phyloP scores from a whole-genome alignment of 2,888 invertebrate species.

The Acanthopleura granulata region DNA sequence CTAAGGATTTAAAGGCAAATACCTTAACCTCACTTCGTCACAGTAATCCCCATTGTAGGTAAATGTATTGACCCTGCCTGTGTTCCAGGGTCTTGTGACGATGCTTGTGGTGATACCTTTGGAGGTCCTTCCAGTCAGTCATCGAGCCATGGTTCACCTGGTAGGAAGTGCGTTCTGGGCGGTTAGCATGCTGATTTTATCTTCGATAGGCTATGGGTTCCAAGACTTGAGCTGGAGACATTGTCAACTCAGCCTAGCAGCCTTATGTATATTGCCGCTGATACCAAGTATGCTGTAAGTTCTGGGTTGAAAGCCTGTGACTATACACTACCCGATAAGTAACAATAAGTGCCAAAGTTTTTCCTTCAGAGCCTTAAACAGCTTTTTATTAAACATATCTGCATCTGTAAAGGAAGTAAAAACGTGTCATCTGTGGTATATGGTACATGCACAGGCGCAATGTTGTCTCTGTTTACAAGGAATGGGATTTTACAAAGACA shows the following conservation, averaged over 20 bases:
- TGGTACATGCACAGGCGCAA: too few species aligned
- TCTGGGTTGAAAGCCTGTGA: too few species aligned
- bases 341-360: not conserved
- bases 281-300: not conserved
- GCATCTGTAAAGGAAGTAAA: too few species aligned
- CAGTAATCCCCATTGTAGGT: too few species aligned
- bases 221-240: conserved; percentile 1
- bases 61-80: too few species aligned
- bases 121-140: not conserved
- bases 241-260: not conserved
- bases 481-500: too few species aligned
- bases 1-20: too few species aligned
- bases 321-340: not conserved
- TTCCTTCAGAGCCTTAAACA: too few species aligned
- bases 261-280: not conserved
- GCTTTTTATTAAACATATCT: too few species aligned
- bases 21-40: too few species aligned
- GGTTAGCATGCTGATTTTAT: not conserved
- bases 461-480: too few species aligned
- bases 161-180: not conserved
- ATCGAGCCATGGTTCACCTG: not conserved
- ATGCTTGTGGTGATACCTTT: conserved; percentile 2
- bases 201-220: not conserved
- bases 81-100: not conserved
- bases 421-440: too few species aligned